Conservation (phyloP, 2,113 vertebrate genomes). For the Passer montanus region DNA sequence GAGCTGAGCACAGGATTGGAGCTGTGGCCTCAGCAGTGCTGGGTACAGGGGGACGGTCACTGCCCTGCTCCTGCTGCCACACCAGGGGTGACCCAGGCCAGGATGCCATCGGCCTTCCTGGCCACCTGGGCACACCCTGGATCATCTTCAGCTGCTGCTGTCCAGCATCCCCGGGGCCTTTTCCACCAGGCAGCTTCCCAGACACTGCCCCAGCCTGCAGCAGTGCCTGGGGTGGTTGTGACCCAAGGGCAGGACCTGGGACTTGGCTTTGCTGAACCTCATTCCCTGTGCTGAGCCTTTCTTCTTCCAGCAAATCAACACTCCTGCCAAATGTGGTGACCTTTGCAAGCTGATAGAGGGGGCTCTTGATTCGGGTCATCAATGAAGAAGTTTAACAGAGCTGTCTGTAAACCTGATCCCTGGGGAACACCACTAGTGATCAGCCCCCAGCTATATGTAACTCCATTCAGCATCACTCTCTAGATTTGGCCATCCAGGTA, state of each 20-base stretch:
- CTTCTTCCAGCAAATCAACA: not conserved
- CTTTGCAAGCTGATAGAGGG: not conserved
- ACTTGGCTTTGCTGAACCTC: not conserved
- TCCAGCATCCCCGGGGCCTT: not conserved
- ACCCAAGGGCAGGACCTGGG: rapidly evolving
- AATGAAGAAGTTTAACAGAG: not conserved
- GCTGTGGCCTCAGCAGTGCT: not conserved
- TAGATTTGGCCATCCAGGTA: not conserved
- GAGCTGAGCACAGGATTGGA: not conserved
- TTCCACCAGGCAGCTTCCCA: rapidly evolving
- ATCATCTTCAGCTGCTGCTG: not conserved
- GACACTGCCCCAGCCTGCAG: rapidly evolving
- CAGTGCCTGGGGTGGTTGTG: rapidly evolving
- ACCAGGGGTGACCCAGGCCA: not conserved
- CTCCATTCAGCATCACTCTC: not conserved
- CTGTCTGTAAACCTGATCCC: not conserved
- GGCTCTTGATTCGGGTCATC: rapidly evolving
- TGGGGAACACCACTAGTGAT: not conserved
- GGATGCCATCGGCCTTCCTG: not conserved
- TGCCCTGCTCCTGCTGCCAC: not conserved
- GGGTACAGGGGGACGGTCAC: not conserved
- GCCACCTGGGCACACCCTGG: not conserved
- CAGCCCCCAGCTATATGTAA: not conserved
- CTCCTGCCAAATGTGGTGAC: not conserved
- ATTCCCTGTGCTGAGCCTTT: not conserved